phyloP scores from a whole-genome alignment of 2,797 vertebrate genomes.

The Sardinella longiceps region DNA sequence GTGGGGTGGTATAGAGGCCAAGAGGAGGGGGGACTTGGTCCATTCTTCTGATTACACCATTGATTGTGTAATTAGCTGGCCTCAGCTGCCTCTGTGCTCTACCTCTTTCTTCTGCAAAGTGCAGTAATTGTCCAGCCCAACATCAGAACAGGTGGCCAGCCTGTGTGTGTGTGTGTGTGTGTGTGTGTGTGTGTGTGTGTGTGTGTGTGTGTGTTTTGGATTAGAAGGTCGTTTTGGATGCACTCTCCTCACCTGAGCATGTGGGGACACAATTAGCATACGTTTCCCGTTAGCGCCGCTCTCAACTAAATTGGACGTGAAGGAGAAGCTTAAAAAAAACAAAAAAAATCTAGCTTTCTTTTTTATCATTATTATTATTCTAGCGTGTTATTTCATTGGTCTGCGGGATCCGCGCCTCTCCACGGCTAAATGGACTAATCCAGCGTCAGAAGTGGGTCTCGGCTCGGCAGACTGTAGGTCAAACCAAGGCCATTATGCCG shows the following conservation, averaged over 20 bases:
- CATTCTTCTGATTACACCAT: conserved; percentile 61
- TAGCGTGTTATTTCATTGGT: neutral
- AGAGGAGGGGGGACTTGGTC: conserved; percentile 45
- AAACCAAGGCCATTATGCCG: conserved; percentile 9
- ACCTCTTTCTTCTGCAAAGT: conserved; percentile 49
- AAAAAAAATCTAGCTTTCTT: neutral
- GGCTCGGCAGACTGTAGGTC: neutral
- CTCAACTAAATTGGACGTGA: conserved; percentile 1
- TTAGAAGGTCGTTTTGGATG: neutral
- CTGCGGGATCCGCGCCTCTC: neutral
- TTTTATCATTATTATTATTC: neutral
- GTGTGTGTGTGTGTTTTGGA: neutral
- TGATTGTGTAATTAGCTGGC: conserved; percentile 66
- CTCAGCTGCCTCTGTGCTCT: conserved; percentile 50
- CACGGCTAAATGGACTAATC: conserved; percentile 16
- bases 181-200: neutral
- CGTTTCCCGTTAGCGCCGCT: neutral
- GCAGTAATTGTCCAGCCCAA: conserved; percentile 54
- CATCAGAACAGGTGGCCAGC: conserved; percentile 52
- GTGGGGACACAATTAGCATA: neutral
- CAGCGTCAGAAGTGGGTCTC: neutral
- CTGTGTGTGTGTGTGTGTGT: conserved; percentile 13
- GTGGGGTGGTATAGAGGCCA: neutral
- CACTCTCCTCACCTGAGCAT: neutral
- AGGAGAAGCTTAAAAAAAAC: neutral